Percentiles rank a stretch among this genome's conserved stretches.
phyloP scores from a whole-genome alignment of 2,797 vertebrate species.

The Pogoniulus pusillus region DNA sequence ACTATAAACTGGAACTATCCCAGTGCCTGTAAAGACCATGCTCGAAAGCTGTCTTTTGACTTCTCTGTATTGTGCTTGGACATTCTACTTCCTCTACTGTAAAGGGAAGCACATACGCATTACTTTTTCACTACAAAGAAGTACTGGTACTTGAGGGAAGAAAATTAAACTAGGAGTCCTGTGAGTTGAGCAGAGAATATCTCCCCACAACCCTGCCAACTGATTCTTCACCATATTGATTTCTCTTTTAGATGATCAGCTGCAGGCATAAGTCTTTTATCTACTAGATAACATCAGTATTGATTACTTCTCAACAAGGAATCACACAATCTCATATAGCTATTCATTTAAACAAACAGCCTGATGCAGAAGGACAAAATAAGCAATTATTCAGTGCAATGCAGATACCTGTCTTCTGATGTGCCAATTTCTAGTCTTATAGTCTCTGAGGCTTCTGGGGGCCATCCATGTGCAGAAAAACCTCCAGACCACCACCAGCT shows the following conservation, averaged over 20 bases:
- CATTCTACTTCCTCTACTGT: not conserved
- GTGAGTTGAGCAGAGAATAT: not conserved
- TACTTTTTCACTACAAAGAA: not conserved
- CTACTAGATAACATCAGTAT: slow-evolving; percentile 34
- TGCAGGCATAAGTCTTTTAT: not conserved
- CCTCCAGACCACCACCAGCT: not conserved
- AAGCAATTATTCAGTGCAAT: not conserved
- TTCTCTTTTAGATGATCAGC: slow-evolving; percentile 53
- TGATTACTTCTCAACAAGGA: slow-evolving; percentile 40
- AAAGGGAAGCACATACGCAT: not conserved
- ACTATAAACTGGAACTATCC: not conserved
- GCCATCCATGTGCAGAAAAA: not conserved
- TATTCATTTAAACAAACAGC: slow-evolving; percentile 38
- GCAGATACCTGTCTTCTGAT: not conserved
- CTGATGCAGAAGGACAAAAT: slow-evolving; percentile 4
- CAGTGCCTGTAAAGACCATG: not conserved
- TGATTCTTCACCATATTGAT: slow-evolving; percentile 25
- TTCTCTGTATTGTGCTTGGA: not conserved
- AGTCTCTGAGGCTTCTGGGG: not conserved
- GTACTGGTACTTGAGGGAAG: not conserved
- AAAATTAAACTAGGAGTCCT: slow-evolving; percentile 34
- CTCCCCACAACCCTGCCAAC: not conserved
- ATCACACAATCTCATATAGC: slow-evolving; percentile 12
- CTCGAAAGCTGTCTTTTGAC: not conserved
- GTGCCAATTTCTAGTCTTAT: not conserved